phyloP scores from a whole-genome alignment of 2,888 invertebrate genomes.

The Entomobrya multifasciata region DNA sequence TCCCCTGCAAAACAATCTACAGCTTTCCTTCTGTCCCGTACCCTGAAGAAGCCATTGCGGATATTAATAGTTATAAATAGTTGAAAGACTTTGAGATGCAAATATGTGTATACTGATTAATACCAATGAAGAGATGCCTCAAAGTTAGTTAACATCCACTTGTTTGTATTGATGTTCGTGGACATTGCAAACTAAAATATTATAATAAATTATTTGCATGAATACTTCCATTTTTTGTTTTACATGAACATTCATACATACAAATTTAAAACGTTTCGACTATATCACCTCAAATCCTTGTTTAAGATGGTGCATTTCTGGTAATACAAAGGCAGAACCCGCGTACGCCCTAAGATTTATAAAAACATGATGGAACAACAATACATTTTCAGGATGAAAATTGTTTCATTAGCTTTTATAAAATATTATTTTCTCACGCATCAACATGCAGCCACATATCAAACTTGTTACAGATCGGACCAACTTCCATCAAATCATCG shows the following conservation, averaged over 20 bases:
- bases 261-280: not conserved
- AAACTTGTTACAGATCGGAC: constrained; percentile 69
- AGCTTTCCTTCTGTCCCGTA: constrained; percentile 36
- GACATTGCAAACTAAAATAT: constrained; percentile 50
- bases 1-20: constrained; percentile 29
- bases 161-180: constrained; percentile 71
- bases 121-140: constrained; percentile 75
- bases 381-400: too few relatives aligned
- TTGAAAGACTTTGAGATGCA: too few relatives aligned
- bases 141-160: constrained; percentile 75
- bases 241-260: too few relatives aligned
- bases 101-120: not conserved
- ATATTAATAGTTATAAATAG: too few relatives aligned
- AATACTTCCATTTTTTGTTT: too few relatives aligned
- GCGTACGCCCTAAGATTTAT: constrained; percentile 75
- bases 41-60: too few relatives aligned
- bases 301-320: constrained; percentile 72
- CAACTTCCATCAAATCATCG: constrained; percentile 75
- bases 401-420: not conserved
- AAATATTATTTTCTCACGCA: constrained; percentile 30
- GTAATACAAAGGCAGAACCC: constrained; percentile 73
- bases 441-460: constrained; percentile 75
- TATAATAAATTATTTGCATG: too few relatives aligned
- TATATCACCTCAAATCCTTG: constrained; percentile 65
- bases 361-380: too few relatives aligned